These are phyloP conservation scores for Drosophila leonis DNA, from an alignment of 2,888 invertebrate species.

Conservation along the genomic window DNA sequence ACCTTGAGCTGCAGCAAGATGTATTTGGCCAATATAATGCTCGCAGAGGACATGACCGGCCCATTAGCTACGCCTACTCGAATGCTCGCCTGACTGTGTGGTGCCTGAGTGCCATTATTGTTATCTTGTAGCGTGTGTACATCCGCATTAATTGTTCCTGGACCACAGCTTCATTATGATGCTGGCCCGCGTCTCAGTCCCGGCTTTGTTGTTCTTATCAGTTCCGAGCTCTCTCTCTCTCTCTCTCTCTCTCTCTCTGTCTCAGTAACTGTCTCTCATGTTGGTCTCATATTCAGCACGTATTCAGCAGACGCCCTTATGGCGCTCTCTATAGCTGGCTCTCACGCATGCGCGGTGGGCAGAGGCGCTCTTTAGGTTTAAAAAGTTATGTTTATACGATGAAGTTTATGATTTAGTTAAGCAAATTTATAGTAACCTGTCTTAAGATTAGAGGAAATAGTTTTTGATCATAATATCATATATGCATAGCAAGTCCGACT, in stretches of 20 bases:
- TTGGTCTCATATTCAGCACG: slow-evolving; percentile 38
- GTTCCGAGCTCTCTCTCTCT: neutral
- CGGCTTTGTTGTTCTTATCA: slow-evolving; percentile 45
- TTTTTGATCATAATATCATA: neutral
- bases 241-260: neutral
- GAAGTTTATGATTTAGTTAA: neutral
- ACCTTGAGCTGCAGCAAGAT: slow-evolving; percentile 59
- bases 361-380: slow-evolving; percentile 6
- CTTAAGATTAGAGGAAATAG: neutral
- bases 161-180: slow-evolving; percentile 47
- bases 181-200: slow-evolving; percentile 17
- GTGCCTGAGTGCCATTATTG: slow-evolving; percentile 15
- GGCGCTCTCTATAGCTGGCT: neutral
- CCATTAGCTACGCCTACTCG: slow-evolving; percentile 40
- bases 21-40: slow-evolving; percentile 6
- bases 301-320: slow-evolving; percentile 56
- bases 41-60: neutral
- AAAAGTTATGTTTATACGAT: slow-evolving; percentile 25
- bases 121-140: slow-evolving; percentile 27
- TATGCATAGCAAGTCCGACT: neutral
- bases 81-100: neutral
- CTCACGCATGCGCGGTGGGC: slow-evolving; percentile 33
- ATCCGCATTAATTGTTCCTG: slow-evolving; percentile 60
- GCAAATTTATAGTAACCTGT: neutral
- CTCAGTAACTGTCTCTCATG: slow-evolving; percentile 8